Conservation (phyloP, 2,797 vertebrate species). For the Tympanoctomys barrerae region DNA sequence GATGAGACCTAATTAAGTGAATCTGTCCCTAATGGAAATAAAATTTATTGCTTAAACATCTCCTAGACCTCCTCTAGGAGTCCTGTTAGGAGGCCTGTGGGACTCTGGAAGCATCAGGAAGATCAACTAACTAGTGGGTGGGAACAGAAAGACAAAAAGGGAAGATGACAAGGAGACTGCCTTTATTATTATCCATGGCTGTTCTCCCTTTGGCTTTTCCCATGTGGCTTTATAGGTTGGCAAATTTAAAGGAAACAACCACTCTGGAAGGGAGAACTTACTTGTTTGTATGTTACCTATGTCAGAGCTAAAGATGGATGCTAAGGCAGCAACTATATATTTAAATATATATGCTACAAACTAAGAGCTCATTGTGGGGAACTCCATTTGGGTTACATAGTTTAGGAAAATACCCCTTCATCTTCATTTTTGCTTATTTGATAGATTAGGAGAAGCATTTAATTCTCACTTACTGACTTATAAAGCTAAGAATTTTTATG, state of each 20-base stretch:
- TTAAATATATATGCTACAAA: background rate
- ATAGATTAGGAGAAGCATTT: constrained; percentile 14
- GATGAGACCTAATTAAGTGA: background rate
- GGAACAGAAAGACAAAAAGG: background rate
- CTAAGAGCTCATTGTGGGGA: background rate
- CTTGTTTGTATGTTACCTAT: background rate
- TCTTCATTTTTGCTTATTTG: background rate
- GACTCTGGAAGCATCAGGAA: background rate
- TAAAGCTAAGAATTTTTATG: background rate
- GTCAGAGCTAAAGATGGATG: background rate
- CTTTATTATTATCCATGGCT: background rate
- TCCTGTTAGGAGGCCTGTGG: background rate
- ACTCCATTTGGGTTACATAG: background rate
- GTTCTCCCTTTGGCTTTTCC: background rate
- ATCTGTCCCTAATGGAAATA: background rate
- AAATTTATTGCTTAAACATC: background rate
- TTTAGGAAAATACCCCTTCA: background rate
- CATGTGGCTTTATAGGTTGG: background rate
- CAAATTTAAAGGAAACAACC: background rate
- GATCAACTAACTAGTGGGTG: background rate
- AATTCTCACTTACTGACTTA: background rate
- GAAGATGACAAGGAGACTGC: background rate
- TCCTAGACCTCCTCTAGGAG: background rate
- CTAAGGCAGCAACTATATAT: background rate
- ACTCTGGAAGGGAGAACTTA: background rate